These are phyloP conservation scores for Synanthedon myopaeformis DNA, from an alignment of 2,888 invertebrate genomes.

Conservation along the genomic window DNA sequence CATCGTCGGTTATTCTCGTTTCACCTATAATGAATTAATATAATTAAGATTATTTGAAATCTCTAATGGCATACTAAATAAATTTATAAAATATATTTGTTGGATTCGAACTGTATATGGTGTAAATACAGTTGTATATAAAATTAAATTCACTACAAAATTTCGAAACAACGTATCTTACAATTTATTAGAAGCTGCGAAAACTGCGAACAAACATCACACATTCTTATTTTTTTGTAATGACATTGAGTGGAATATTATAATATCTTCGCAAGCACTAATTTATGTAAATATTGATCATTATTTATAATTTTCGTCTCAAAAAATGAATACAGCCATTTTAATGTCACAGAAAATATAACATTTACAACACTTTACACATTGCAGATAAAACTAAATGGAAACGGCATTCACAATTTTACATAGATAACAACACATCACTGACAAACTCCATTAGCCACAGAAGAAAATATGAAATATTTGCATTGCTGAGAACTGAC, in stretches of 20 bases:
- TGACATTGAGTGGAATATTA: slow-evolving; percentile 47
- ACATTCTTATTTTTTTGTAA: slow-evolving; percentile 75
- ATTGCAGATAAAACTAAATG: slow-evolving; percentile 1
- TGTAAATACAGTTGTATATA: background rate
- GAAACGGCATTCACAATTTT: too few species aligned
- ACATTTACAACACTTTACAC: slow-evolving; percentile 33
- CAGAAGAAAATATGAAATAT: too few species aligned
- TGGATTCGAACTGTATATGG: too few species aligned
- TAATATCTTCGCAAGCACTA: slow-evolving; percentile 50
- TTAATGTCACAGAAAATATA: slow-evolving; percentile 58
- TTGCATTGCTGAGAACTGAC: too few species aligned
- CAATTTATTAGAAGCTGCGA: slow-evolving; percentile 85
- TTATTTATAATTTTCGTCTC: slow-evolving; percentile 65
- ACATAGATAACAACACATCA: too few species aligned
- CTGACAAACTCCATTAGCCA: too few species aligned
- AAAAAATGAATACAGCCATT: slow-evolving; percentile 59
- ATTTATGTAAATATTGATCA: slow-evolving; percentile 51
- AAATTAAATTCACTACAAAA: slow-evolving; percentile 17
- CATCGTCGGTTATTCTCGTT: slow-evolving; percentile 81
- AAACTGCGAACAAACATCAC: slow-evolving; percentile 96
- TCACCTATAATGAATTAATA: slow-evolving; percentile 71
- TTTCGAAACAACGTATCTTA: slow-evolving; percentile 68
- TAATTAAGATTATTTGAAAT: slow-evolving; percentile 1
- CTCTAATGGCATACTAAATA: too few species aligned
- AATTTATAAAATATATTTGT: too few species aligned